These are phyloP conservation scores for Folsomia candida DNA, from an alignment of 2,888 invertebrate genomes.

Conservation along the genomic window DNA sequence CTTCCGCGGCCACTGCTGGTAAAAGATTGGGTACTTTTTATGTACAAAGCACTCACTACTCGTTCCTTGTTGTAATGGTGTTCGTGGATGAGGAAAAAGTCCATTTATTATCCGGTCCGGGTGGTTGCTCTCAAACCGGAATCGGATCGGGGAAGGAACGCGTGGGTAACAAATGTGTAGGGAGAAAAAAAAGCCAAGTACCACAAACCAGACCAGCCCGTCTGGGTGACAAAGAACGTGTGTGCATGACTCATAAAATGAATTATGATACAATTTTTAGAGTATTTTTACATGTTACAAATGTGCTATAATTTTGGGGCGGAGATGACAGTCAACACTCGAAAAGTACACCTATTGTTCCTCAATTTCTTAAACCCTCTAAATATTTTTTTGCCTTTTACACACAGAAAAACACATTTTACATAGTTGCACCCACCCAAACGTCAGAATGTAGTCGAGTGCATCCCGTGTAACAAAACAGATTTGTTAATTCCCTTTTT, in stretches of 20 bases:
- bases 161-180: neutral
- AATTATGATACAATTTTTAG: no score
- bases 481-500: neutral
- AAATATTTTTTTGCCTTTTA: no score
- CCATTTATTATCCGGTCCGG: neutral
- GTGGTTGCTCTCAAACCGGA: neutral
- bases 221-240: no score
- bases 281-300: no score
- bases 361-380: no score
- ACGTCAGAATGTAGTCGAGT: neutral
- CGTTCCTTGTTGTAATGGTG: neutral
- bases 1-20: no score
- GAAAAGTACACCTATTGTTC: no score
- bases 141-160: neutral
- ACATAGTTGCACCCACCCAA: no score
- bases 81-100: neutral
- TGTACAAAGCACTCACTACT: no score
- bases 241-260: neutral
- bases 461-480: neutral
- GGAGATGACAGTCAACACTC: no score
- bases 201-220: neutral
- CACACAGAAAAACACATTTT: no score
- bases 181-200: neutral
- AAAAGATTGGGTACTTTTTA: neutral
- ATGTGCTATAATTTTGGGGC: no score